Percentiles rank a stretch among this genome's conserved stretches.
phyloP scores from a whole-genome alignment of 2,113 vertebrate species.

The Alligator mississippiensis region DNA sequence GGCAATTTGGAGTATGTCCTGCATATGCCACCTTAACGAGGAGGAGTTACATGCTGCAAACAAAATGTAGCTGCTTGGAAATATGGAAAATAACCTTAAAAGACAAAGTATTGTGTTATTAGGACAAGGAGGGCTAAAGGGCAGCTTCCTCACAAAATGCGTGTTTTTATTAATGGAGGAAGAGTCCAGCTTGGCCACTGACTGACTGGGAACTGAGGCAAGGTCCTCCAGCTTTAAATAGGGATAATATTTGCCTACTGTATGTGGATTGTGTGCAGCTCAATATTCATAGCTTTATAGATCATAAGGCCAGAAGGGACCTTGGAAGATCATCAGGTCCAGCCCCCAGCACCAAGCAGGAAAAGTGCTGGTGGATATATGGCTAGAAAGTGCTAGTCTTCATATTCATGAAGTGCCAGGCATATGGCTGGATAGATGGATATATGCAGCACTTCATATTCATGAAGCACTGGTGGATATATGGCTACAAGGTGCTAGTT shows the following conservation, averaged over 20 bases:
- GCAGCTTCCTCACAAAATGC: neutral
- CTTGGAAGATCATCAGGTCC: too few species aligned
- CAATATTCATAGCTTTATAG: too few species aligned
- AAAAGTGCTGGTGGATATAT: too few species aligned
- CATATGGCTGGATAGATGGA: too few species aligned
- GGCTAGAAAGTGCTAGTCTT: too few species aligned
- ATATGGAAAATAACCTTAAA: neutral
- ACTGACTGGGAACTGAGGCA: neutral
- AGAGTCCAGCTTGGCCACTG: neutral
- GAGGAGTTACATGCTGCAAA: neutral
- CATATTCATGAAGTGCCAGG: too few species aligned
- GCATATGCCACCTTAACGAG: accelerated
- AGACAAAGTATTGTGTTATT: neutral
- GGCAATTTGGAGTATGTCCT: neutral
- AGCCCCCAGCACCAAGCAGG: too few species aligned
- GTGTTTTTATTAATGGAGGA: neutral
- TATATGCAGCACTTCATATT: too few species aligned
- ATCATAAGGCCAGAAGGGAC: too few species aligned
- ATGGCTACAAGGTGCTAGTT: too few species aligned
- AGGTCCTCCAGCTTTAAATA: neutral
- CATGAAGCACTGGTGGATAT: too few species aligned
- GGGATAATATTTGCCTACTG: neutral
- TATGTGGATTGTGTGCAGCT: too few species aligned
- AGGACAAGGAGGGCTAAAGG: neutral
- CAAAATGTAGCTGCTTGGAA: neutral